Base-by-base conservation (phyloP, 2,888 invertebrate genomes). In the Trachelus troglodyta region DNA sequence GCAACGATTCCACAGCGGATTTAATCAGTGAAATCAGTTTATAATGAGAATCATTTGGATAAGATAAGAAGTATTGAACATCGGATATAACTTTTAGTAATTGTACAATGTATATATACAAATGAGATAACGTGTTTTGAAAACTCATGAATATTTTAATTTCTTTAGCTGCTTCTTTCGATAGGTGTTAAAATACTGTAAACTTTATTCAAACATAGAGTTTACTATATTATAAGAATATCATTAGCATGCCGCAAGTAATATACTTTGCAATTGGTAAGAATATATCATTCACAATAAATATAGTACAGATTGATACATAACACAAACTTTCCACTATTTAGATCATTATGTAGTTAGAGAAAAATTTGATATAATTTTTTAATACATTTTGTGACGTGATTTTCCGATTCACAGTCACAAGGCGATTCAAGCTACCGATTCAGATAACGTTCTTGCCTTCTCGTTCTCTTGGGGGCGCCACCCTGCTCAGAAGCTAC, bases 21-120 rank as follows among this genome's bases (percentile, higher is more conserved):
- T 56, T 56, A 75, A 77, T 73, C 33, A 80, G 80, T 76, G 35
- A n/a, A 79, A 80, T 85, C 81, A 79, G 80, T 87, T 87, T 86
- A 87, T 85, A 77, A 80, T 83, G 79, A 56, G 56, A 40, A 76
- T 75, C 76, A 77, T 37, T 73, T 73, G 73, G 30, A 33, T 79
- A 80, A 83, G 80, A 81, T 83, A 84, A 77, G 82, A 81, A 80
- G 77, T 78, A 73, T 77, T 73, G 71, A 37, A 80, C 34, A 79
- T 76, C 68, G 31, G 69, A 69, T 71, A 69, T 75, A 77, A 35
- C 31, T 30, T 15, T 74, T 79, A 81, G 75, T 77, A 74, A 78
- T 79, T 79, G 69, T 40, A 74, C 23, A 74, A 40, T 74, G 75
- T 71, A 75, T 30, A 78, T 78, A 37, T 77, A 75, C 11, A 9